Percentiles rank a stretch among this genome's conserved stretches.
These are phyloP conservation scores for Prinia subflava DNA, from an alignment of 2,113 vertebrate species.

Conservation along the genomic window DNA sequence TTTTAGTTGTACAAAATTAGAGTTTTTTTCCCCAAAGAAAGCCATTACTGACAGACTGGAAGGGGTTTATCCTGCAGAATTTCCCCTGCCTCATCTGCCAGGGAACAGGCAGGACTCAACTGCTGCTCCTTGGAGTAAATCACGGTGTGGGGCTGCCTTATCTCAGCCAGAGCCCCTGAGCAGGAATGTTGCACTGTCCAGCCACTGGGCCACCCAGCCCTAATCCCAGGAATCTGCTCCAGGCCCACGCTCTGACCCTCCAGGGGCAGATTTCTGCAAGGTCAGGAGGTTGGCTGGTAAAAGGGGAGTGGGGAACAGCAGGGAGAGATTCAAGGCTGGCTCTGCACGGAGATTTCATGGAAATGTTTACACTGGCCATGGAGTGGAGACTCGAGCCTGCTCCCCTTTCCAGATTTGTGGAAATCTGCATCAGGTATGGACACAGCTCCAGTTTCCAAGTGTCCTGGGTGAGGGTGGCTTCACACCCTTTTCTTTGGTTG, in stretches of 20 bases:
- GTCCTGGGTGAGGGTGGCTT: not conserved
- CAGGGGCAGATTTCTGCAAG: not conserved
- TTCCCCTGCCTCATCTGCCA: not conserved
- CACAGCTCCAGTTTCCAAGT: not conserved
- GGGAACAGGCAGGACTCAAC: not conserved
- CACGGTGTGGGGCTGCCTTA: not conserved
- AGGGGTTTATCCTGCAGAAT: not conserved
- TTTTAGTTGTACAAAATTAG: not conserved
- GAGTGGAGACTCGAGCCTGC: not conserved
- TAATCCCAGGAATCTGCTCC: slow-evolving; percentile 36
- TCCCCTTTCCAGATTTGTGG: not conserved
- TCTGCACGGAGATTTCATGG: not conserved
- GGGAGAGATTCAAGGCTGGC: not conserved
- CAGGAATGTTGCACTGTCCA: slow-evolving; percentile 26
- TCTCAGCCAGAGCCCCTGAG: not conserved
- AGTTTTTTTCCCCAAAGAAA: not conserved
- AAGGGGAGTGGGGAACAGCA: not conserved
- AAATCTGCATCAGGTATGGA: not conserved
- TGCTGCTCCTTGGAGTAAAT: not conserved
- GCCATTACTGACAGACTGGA: not conserved
- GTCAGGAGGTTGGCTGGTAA: slow-evolving; percentile 33
- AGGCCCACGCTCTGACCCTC: not conserved
- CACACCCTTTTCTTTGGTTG: not conserved
- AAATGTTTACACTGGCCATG: not conserved
- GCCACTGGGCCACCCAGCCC: slow-evolving; percentile 13